These are phyloP conservation scores for Branchipolynoe longqiensis DNA, from an alignment of 2,888 invertebrate genomes.

Conservation along the genomic window DNA sequence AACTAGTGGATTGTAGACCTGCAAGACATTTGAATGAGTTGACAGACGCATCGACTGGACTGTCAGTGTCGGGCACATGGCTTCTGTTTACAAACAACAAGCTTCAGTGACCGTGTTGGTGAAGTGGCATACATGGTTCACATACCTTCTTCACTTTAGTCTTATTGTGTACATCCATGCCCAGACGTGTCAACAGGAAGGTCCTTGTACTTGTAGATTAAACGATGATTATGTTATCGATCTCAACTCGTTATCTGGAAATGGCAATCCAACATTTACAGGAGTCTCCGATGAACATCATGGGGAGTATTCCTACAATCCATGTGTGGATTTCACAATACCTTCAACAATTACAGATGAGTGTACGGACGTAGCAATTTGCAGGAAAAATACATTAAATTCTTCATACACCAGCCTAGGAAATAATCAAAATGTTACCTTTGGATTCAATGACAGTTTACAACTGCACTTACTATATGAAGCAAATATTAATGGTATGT, in stretches of 20 bases:
- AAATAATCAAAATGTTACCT: constrained; percentile 7
- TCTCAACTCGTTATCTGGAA: constrained; percentile 1
- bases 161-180: not conserved
- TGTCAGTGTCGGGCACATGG: too few species aligned
- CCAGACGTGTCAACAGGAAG: not conserved
- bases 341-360: not conserved
- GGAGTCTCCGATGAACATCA: not conserved
- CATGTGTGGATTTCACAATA: constrained; percentile 50
- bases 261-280: not conserved
- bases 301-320: constrained; percentile 42
- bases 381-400: constrained; percentile 37
- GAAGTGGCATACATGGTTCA: too few species aligned
- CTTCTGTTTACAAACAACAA: constrained; percentile 58
- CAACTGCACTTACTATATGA: constrained; percentile 9
- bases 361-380: constrained; percentile 37
- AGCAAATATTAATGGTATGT: not conserved
- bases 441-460: not conserved
- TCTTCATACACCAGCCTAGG: constrained; percentile 36
- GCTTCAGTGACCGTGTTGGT: too few species aligned
- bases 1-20: too few species aligned
- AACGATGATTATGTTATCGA: constrained; percentile 14
- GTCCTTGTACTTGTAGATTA: constrained; percentile 6
- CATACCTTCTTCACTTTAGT: too few species aligned
- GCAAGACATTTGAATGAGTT: too few species aligned
- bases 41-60: too few species aligned